Percentiles rank a stretch among this genome's conserved stretches.
Evolutionary conservation across 2,797 vertebrate genomes (phyloP).

Genomic region (Simalia tracyae): DNA sequence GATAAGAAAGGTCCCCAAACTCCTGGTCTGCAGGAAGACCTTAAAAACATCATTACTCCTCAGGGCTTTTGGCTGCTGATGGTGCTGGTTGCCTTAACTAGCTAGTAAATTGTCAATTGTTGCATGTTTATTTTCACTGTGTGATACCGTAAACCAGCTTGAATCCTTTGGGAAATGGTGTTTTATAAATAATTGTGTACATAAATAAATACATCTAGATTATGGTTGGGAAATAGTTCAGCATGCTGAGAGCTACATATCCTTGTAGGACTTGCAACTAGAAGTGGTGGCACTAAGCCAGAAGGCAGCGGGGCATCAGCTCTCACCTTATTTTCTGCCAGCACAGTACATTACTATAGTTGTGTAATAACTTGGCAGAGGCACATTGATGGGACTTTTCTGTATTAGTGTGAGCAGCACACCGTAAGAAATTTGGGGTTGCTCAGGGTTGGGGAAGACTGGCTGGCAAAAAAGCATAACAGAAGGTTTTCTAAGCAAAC

Average conservation of each 20-base stretch:
- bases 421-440: background rate
- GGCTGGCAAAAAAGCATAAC: no score
- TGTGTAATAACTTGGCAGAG: background rate
- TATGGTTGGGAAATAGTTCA: background rate
- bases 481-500: background rate
- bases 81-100: background rate
- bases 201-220: background rate
- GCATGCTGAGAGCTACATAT: background rate
- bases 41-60: background rate
- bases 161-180: background rate
- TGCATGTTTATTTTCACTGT: background rate
- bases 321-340: background rate
- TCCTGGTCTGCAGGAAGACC: background rate
- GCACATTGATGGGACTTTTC: background rate
- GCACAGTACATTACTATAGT: background rate
- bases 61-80: background rate
- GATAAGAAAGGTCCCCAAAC: background rate
- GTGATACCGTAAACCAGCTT: background rate
- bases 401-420: background rate
- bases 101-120: background rate
- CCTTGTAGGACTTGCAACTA: background rate
- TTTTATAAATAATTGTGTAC: background rate
- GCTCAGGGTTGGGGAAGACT: background rate
- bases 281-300: background rate
- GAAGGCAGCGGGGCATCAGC: background rate